Conservation (phyloP, 2,888 invertebrate species). For the Epirrhoe tristata region DNA sequence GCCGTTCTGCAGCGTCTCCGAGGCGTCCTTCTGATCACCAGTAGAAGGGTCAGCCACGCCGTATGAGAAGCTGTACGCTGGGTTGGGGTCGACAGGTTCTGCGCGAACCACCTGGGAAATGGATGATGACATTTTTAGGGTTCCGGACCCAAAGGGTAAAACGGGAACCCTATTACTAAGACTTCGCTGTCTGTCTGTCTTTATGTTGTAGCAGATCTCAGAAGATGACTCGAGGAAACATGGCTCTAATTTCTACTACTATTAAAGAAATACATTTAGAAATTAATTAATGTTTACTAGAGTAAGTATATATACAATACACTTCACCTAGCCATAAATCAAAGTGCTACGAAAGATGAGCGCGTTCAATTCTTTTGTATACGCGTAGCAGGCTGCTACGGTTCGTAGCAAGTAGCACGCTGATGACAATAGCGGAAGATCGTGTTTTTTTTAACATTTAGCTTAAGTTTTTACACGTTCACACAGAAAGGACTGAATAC, state of each 20-base stretch:
- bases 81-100: conserved; percentile 82
- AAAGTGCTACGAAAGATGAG: conserved; percentile 20
- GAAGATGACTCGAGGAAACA: no score
- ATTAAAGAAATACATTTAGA: no score
- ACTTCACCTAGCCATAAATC: no score
- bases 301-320: no score
- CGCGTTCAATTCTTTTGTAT: conserved; percentile 35
- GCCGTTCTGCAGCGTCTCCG: conserved; percentile 81
- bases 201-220: no score
- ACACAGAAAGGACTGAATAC: no score
- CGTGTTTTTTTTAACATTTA: neutral
- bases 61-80: conserved; percentile 82
- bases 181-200: no score
- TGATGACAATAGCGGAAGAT: neutral
- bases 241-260: no score
- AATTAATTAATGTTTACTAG: no score
- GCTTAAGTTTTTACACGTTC: no score
- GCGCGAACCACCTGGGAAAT: conserved; percentile 71
- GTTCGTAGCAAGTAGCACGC: conserved; percentile 2
- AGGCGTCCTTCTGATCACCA: conserved; percentile 81
- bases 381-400: conserved; percentile 26
- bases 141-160: no score
- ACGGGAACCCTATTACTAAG: no score
- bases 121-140: neutral
- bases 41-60: conserved; percentile 81